A percentile compares a stretch with the other conserved stretches of the same genome.
Evolutionary conservation across 2,888 invertebrate genomes (phyloP).

Genomic region (Digitonthophagus gazella): DNA sequence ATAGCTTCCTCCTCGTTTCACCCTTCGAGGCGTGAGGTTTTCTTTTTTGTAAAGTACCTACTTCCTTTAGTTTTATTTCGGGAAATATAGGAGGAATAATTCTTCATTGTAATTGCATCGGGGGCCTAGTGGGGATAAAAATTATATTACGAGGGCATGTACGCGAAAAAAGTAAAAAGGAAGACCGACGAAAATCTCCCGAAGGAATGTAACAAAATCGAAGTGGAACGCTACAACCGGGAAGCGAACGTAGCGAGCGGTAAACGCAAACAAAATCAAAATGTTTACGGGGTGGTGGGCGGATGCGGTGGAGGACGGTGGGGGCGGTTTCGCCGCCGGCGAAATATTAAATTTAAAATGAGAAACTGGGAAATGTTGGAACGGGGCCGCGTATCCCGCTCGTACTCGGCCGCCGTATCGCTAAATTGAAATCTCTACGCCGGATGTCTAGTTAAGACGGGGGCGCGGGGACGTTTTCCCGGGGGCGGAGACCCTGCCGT

Average conservation of each 20-base stretch:
- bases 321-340: not conserved
- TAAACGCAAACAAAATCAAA: constrained; percentile 15
- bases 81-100: too few species aligned
- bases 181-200: constrained; percentile 4
- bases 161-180: not conserved
- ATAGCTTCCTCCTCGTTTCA: constrained; percentile 20
- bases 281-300: constrained; percentile 11
- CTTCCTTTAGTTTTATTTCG: not conserved
- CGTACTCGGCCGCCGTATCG: constrained; percentile 36
- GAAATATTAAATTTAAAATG: constrained; percentile 17
- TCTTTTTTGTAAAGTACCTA: not conserved
- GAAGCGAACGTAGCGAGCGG: constrained; percentile 8
- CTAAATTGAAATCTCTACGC: constrained; percentile 48
- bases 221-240: not conserved
- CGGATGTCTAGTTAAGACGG: constrained; percentile 35
- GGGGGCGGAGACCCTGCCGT: constrained; percentile 40
- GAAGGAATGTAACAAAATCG: not conserved
- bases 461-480: constrained; percentile 38
- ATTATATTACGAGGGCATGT: not conserved
- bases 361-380: not conserved
- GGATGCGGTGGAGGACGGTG: not conserved
- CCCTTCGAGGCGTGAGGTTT: constrained; percentile 4
- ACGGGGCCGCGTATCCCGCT: not conserved
- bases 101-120: not conserved
- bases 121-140: not conserved